Evolutionary conservation across 2,888 invertebrate species (phyloP), one percentile per base, ranked within the genome.

Genomic region (Entomobrya proxima): DNA sequence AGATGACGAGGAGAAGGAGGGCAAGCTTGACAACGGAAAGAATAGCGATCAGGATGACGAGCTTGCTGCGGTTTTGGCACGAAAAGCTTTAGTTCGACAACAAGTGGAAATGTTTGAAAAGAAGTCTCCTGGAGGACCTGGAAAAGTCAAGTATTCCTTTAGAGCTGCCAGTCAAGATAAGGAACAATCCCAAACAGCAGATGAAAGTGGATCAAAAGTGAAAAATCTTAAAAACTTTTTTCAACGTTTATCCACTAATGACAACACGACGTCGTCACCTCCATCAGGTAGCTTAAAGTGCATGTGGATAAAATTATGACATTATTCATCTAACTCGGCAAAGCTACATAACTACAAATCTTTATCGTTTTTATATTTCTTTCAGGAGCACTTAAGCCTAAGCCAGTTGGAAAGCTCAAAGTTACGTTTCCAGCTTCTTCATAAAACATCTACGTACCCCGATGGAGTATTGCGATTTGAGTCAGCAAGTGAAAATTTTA

Each of bases 141-240:
- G 55, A 13, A 86, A 82, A 15, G 76, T 84, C 21, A 83, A 78
- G 44, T 87, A 87, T 58, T 72, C 80, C 27, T 55, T 85, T 15
- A 55, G 85, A 67, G 47, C 74, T 52, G 37, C 78, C n/a, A 47
- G n/a, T 18, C 58, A 75, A n/a, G 37, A 24, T n/a, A 47, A 75
- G 37, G 67, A 67, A 9, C 11, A 37, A 24, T 3, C 47, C 47
- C 18, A 6, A 35, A 67, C 24, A 24, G 2, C 32, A 11, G 64
- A 64, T 18, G 67, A 44, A 40, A 24, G 15, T 40, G 85, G 67
- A 13, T 81, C 87, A 6, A 81, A 81, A 30, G 88, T 88, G 7
- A 86, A 83, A 52, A 86, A 86, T 24, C 52, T 88, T 13, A 84
- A 78, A 47, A 84, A 86, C 21, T 83, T 86, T 50, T 88, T 87